Conservation (phyloP, 2,113 vertebrate genomes). For the Ardeotis arabs region DNA sequence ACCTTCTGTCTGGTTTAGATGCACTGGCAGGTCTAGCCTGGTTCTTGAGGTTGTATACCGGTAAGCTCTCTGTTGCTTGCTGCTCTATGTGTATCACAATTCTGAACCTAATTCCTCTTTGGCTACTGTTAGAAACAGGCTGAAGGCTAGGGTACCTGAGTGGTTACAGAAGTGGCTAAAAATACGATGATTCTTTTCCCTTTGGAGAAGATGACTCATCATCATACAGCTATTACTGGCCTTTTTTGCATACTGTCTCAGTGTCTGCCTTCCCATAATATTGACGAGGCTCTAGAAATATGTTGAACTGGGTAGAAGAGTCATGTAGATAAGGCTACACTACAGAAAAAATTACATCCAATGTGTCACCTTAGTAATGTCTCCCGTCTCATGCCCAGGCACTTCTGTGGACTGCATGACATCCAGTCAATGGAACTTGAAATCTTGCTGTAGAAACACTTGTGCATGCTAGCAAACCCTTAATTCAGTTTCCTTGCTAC, state of each 20-base stretch:
- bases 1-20: neutral
- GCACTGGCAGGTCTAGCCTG: neutral
- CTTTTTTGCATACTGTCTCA: neutral
- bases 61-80: neutral
- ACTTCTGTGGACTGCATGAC: neutral
- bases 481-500: neutral
- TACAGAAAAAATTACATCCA: neutral
- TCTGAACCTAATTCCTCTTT: neutral
- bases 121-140: neutral
- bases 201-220: neutral
- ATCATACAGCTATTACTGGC: neutral
- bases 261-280: neutral
- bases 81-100: neutral
- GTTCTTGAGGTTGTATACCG: neutral
- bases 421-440: neutral
- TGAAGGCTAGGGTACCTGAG: neutral
- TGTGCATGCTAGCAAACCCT: neutral
- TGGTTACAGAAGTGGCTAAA: neutral
- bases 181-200: neutral
- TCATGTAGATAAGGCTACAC: neutral
- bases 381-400: neutral
- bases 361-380: neutral
- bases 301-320: neutral
- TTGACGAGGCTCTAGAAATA: neutral
- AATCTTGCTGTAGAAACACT: neutral